A percentile compares a stretch with the other conserved stretches of the same genome.
phyloP scores from a whole-genome alignment of 2,113 vertebrate genomes.

The Condylura cristata region DNA sequence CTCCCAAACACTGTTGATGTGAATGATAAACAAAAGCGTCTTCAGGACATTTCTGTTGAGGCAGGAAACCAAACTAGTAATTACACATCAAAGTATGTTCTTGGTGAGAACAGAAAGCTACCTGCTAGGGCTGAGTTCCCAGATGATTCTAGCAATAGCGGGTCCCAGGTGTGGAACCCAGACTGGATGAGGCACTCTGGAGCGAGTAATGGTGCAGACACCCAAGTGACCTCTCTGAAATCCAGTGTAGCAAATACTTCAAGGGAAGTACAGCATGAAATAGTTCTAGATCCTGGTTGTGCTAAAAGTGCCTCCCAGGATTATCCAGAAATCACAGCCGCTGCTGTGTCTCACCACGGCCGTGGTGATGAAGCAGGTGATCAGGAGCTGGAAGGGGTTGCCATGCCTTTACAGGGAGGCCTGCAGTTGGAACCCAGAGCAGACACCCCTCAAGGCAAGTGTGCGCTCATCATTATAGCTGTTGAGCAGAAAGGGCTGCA shows the following conservation, averaged over 20 bases:
- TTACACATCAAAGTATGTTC: conserved; percentile 3
- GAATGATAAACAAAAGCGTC: conserved; percentile 31
- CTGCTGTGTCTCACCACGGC: background rate
- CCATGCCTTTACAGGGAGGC: background rate
- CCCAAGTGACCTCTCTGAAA: conserved; percentile 30
- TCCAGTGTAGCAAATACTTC: background rate
- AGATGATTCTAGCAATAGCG: accelerated
- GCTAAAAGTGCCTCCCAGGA: conserved; percentile 28
- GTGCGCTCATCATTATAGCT: conserved; percentile 66
- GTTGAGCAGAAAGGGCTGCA: conserved; percentile 78
- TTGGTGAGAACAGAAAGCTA: background rate
- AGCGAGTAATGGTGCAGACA: background rate
- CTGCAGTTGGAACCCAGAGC: background rate
- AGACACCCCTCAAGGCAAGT: conserved; percentile 11
- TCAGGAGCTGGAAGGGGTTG: background rate
- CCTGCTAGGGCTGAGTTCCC: conserved; percentile 10
- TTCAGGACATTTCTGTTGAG: conserved; percentile 26
- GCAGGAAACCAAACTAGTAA: conserved; percentile 65
- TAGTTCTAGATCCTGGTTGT: background rate
- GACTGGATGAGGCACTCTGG: background rate
- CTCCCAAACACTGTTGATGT: background rate
- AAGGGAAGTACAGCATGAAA: background rate
- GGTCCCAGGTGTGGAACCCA: background rate
- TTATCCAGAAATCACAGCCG: background rate
- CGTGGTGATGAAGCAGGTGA: background rate